Conservation (phyloP, 2,888 invertebrate species). For the Drosophila aldrichi region DNA sequence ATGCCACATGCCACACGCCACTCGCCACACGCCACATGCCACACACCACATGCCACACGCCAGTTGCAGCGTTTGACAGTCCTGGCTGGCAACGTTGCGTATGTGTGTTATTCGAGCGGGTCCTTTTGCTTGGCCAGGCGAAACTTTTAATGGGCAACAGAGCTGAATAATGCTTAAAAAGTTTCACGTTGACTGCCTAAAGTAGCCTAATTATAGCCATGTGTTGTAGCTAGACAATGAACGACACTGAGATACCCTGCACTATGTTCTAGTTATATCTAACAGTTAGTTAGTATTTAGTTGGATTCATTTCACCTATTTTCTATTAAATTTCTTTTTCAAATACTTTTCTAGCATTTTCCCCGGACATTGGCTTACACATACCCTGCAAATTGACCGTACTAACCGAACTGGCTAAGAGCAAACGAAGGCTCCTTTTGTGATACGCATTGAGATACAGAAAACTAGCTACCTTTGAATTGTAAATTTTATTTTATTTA, state of each 20-base stretch:
- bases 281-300: not conserved
- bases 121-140: conserved; percentile 5
- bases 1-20: not conserved
- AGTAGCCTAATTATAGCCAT: conserved; percentile 33
- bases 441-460: not conserved
- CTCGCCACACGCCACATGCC: not conserved
- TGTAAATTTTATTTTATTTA: not conserved
- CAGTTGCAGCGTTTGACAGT: not conserved
- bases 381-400: not conserved
- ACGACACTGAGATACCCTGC: conserved; percentile 4
- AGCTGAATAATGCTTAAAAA: conserved; percentile 22
- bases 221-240: not conserved
- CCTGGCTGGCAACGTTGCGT: conserved; percentile 31
- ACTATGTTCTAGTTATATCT: not conserved
- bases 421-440: not conserved
- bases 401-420: not conserved
- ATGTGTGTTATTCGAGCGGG: conserved; percentile 41
- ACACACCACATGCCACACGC: conserved; percentile 2
- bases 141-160: conserved; percentile 46
- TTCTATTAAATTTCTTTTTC: not conserved
- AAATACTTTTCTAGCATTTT: not conserved
- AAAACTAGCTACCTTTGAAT: not conserved
- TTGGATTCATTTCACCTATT: not conserved
- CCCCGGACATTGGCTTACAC: not conserved
- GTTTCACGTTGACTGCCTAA: conserved; percentile 15